phyloP scores from a whole-genome alignment of 2,797 vertebrate genomes.

The Poeciliopsis infans region DNA sequence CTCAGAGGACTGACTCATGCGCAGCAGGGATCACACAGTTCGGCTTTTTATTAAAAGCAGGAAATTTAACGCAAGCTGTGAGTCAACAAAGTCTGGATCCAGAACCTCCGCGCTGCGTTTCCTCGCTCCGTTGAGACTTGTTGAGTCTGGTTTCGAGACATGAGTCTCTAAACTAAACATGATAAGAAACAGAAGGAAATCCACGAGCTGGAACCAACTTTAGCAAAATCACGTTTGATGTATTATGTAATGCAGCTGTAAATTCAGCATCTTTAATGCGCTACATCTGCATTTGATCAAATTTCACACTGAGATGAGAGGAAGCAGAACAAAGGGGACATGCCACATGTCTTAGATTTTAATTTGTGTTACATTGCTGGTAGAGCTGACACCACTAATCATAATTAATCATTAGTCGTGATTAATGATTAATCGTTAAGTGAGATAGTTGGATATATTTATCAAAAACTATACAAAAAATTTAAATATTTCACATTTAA shows the following conservation, averaged over 20 bases:
- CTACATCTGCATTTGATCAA: constrained; percentile 70
- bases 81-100: constrained; percentile 38
- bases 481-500: too few relatives aligned
- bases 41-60: constrained; percentile 15
- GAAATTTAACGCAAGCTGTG: constrained; percentile 27
- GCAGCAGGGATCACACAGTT: constrained; percentile 33
- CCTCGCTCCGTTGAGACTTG: neutral
- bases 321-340: neutral
- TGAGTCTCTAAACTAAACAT: constrained; percentile 24
- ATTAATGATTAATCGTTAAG: too few relatives aligned
- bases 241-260: constrained; percentile 34
- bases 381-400: too few relatives aligned
- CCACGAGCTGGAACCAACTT: constrained; percentile 4
- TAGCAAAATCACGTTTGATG: constrained; percentile 8
- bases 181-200: neutral
- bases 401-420: too few relatives aligned
- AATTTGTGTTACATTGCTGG: neutral
- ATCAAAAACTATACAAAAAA: too few relatives aligned
- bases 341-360: neutral
- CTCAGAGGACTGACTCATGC: constrained; percentile 10
- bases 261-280: constrained; percentile 35
- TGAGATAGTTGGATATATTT: too few relatives aligned
- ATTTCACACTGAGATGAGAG: constrained; percentile 14
- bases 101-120: neutral
- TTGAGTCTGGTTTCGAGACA: constrained; percentile 40